phyloP scores from a whole-genome alignment of 2,888 invertebrate genomes.

The Terebella lapidaria region DNA sequence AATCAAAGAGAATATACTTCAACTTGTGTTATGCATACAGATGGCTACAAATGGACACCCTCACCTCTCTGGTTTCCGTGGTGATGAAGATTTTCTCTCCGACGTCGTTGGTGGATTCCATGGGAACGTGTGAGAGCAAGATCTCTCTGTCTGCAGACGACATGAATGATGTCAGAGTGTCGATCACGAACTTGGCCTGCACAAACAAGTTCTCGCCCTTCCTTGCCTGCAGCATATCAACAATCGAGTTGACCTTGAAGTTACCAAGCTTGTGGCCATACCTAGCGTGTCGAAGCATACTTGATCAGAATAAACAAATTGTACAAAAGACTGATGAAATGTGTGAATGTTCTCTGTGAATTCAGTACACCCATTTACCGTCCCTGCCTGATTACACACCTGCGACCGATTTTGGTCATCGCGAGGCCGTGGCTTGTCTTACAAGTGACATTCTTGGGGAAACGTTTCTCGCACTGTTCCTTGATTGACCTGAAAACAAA shows the following conservation, averaged over 20 bases:
- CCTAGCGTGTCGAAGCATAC: too few relatives aligned
- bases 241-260: background rate
- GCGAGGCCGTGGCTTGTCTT: background rate
- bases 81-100: background rate
- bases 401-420: background rate
- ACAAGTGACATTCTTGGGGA: background rate
- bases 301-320: too few relatives aligned
- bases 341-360: too few relatives aligned
- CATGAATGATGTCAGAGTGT: conserved; percentile 41
- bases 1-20: too few relatives aligned
- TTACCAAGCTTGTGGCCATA: background rate
- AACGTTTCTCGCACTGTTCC: background rate
- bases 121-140: conserved; percentile 37
- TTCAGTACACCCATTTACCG: too few relatives aligned
- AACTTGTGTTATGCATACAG: too few relatives aligned
- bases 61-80: background rate
- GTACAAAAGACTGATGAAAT: too few relatives aligned
- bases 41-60: too few relatives aligned
- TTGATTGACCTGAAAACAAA: background rate
- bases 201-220: conserved; percentile 40
- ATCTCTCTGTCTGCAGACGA: conserved; percentile 40
- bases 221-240: background rate
- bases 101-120: background rate
- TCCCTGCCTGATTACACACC: too few relatives aligned
- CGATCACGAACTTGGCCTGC: conserved; percentile 40